Evolutionary conservation across 2,888 invertebrate species (phyloP), one percentile per base, ranked within the genome.

Genomic region (Ashinkailepas kermadecensis): DNA sequence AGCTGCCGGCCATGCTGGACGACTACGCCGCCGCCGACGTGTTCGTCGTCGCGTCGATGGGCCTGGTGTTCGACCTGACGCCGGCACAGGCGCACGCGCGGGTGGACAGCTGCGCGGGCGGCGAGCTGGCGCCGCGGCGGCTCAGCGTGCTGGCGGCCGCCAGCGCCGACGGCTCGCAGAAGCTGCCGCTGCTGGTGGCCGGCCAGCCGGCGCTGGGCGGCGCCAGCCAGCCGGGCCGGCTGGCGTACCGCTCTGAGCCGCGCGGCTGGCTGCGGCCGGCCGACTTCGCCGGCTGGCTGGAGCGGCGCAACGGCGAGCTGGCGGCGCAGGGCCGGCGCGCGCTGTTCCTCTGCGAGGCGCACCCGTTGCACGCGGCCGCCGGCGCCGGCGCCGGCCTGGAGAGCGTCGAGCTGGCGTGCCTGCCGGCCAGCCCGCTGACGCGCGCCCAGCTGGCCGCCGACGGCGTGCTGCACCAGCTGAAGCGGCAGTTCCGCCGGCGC

Each of bases 381-480:
- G 56, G 56, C 21, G 39, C 39, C 39, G 39, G 39, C 39, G 74
- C 54, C 21, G 23, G 65, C 25, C 18, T 9, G 10, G 74, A 74
- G 21, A 12, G 23, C 23, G 54, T 74, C 10, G 18, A 74, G 74
- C 54, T 74, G 74, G 74, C 56, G 23, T 56, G 74, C 21, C 54
- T 74, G 74, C 74, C 74, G 54, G 21, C 74, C 74, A 74, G 74
- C 21, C 74, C 74, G 54, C 74, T 74, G 74, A 74, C 74, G 21
- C 56, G 56, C 21, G 74, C 54, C 18, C 74, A 74, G 74, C 74
- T 74, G 21, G 21, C 21, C 13, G 7, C 74, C 9, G 74, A 74
- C 21, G 74, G 74, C 56, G 56, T 74, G 74, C 74, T 74, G 54
- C 74, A 74, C 56, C 15, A 15, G 9, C 74, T 74, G 9, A 74